Evolutionary conservation across 1,140 invertebrate genomes (phyloP).

Genomic region (Drosophila ficusphila): DNA sequence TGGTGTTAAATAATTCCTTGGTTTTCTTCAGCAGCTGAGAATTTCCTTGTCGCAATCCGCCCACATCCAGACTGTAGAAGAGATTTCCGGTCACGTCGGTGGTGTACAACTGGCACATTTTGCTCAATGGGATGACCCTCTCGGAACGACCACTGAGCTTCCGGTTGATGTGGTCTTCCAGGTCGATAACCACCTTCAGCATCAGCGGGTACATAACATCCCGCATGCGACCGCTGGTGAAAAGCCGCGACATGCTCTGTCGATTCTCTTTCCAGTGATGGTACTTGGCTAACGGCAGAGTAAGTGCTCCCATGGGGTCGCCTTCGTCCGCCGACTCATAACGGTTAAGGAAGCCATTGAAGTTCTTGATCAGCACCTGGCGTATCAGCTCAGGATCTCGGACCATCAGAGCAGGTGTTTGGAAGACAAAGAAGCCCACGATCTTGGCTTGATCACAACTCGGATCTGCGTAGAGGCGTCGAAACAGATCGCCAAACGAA

Average conservation of each 20-base stretch:
- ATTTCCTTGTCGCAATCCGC: slow-evolving; percentile 84
- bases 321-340: slow-evolving; percentile 81
- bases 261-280: slow-evolving; percentile 85
- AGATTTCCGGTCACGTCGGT: slow-evolving; percentile 87
- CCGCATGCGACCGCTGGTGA: slow-evolving; percentile 86
- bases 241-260: slow-evolving; percentile 85
- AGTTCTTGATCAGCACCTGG: slow-evolving; percentile 85
- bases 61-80: slow-evolving; percentile 86
- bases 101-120: slow-evolving; percentile 78
- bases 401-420: slow-evolving; percentile 84
- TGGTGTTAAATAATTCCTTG: slow-evolving; percentile 83
- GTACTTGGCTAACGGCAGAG: slow-evolving; percentile 77
- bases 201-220: slow-evolving; percentile 85
- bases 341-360: slow-evolving; percentile 81
- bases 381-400: slow-evolving; percentile 85
- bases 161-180: slow-evolving; percentile 49
- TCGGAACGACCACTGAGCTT: not conserved
- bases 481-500: slow-evolving; percentile 76
- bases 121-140: slow-evolving; percentile 40
- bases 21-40: slow-evolving; percentile 83
- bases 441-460: slow-evolving; percentile 30
- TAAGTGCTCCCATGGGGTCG: slow-evolving; percentile 67
- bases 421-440: slow-evolving; percentile 83
- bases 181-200: slow-evolving; percentile 42
- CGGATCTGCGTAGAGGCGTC: slow-evolving; percentile 51